These are phyloP conservation scores for Falco berigora DNA, from an alignment of 2,797 vertebrate species.

Conservation along the genomic window DNA sequence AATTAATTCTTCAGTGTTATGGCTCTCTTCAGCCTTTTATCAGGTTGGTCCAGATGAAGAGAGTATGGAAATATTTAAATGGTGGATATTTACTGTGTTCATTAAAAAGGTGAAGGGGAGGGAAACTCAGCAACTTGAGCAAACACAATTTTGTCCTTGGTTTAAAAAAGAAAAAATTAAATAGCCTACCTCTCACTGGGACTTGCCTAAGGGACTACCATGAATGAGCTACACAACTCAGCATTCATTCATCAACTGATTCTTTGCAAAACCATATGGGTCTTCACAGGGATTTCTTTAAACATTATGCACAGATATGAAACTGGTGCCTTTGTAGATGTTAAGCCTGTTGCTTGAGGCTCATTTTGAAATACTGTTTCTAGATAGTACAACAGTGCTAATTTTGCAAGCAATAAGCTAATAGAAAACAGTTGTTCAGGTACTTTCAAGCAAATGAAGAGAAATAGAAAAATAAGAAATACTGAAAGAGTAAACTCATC, in stretches of 20 bases:
- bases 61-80: neutral
- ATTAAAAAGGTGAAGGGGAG: neutral
- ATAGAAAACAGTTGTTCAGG: conserved; percentile 6
- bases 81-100: neutral
- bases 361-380: neutral
- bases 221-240: conserved; percentile 7
- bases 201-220: neutral
- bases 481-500: neutral
- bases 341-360: neutral
- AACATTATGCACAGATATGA: neutral
- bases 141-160: neutral
- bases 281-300: conserved; percentile 19
- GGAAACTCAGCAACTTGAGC: neutral
- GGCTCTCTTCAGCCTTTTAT: neutral
- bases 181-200: neutral
- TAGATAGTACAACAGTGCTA: neutral
- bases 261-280: conserved; percentile 23
- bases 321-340: neutral
- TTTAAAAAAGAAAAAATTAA: neutral
- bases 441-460: neutral
- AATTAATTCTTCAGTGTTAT: neutral
- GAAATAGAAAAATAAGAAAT: neutral
- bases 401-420: neutral
- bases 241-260: neutral
- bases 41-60: neutral